phyloP scores from a whole-genome alignment of 2,888 invertebrate species.

The Drosophila neotestacea region DNA sequence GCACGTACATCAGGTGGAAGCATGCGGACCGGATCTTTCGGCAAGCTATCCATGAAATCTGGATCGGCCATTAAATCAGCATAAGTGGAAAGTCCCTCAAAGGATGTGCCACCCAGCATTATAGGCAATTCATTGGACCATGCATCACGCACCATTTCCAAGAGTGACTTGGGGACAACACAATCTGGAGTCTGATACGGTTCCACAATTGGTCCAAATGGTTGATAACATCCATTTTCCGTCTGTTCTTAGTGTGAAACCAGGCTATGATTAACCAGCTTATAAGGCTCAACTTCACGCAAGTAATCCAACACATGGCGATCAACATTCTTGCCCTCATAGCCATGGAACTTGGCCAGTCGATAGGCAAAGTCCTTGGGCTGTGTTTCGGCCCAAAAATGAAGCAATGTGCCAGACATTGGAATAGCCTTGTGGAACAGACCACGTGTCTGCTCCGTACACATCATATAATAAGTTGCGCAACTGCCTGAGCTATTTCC shows the following conservation, averaged over 20 bases:
- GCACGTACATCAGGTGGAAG: conserved; percentile 58
- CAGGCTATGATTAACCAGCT: too few species aligned
- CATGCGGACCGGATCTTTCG: conserved; percentile 52
- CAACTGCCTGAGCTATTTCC: conserved; percentile 86
- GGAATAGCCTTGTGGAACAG: conserved; percentile 84
- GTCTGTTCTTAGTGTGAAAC: too few species aligned
- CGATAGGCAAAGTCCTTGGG: conserved; percentile 71
- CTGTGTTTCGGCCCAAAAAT: conserved; percentile 79
- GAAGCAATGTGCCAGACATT: conserved; percentile 81
- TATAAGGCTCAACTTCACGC: conserved; percentile 31
- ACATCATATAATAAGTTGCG: conserved; percentile 85
- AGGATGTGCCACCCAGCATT: conserved; percentile 82
- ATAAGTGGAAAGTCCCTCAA: conserved; percentile 82
- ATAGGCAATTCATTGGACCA: conserved; percentile 83
- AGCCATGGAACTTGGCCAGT: conserved; percentile 82
- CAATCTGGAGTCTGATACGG: conserved; percentile 78
- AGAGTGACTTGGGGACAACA: conserved; percentile 68
- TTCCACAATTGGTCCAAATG: conserved; percentile 81
- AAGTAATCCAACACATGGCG: conserved; percentile 75
- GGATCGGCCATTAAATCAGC: conserved; percentile 52
- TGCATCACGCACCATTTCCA: conserved; percentile 67
- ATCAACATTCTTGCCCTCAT: conserved; percentile 83
- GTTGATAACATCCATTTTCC: neutral
- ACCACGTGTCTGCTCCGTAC: conserved; percentile 85
- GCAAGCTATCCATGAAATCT: conserved; percentile 51